Base-by-base conservation (phyloP, 1,140 invertebrate genomes). In the Eufriesea mexicana region DNA sequence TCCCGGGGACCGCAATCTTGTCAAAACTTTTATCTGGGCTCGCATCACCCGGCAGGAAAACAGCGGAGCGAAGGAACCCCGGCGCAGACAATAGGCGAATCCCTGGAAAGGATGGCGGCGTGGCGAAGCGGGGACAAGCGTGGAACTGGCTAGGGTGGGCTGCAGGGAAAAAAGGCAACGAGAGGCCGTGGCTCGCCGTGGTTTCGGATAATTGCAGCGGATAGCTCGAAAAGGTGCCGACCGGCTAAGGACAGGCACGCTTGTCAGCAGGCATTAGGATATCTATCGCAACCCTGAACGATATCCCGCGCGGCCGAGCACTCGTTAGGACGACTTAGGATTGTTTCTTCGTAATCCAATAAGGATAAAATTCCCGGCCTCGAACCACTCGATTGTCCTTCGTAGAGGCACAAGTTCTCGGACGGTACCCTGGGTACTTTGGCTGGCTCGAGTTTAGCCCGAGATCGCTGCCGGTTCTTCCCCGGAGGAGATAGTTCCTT, bases 341-440 rank as follows among this genome's bases (percentile, higher is more conserved):
- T 92, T 92, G 87, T 86, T 92, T 91, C 88, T 82, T 89, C 87
- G 90, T 92, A 92, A 92, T 92, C 89, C 91, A 92, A 92, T 92
- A 91, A 92, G 89, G 88, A 91, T 91, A 84, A 90, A 86, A 90
- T 87, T 88, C 88, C 79, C 25, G 14, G n/a, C 5, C 14, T 10
- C 49, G 5, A 18, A 23, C 35, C 35, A n/a, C 20, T 18, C 57
- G 49, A 59, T 54, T 54, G 51, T 70, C 64, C 54, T 20, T 20
- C 28, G 6, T 18, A 25, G 6, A 35, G 54, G 55, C 8, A 59
- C 64, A 57, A 45, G 35, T 81, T 75, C 14, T 2, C 10, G 49
- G 23, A 16, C 28, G 42, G 42, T 51, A 28, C 67, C 18, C 6
- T 28, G n/a, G 9, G 45, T 14, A 7, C 5, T 25, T 59, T 9